These are phyloP conservation scores for Dendrocincla tyrannina DNA, from an alignment of 2,797 vertebrate species.

Conservation along the genomic window DNA sequence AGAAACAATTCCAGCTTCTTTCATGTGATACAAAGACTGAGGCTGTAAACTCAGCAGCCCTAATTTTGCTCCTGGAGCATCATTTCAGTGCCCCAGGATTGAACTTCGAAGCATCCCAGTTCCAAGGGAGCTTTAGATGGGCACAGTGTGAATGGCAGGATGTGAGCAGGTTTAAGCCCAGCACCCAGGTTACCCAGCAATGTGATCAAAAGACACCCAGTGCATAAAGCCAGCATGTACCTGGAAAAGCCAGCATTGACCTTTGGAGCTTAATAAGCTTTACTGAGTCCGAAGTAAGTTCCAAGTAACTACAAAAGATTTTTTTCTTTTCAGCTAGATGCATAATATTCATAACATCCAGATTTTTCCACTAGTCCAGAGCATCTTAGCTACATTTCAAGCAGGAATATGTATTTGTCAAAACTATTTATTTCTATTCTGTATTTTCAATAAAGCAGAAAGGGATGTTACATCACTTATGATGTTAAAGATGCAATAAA, in stretches of 20 bases:
- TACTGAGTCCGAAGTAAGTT: not conserved
- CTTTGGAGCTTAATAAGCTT: not conserved
- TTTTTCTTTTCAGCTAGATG: not conserved
- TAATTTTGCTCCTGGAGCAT: not conserved
- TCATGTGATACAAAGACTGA: not conserved
- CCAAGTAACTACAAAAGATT: not conserved
- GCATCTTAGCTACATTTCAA: not conserved
- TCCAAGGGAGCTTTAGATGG: not conserved
- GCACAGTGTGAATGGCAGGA: not conserved
- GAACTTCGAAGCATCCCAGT: not conserved
- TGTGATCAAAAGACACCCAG: not conserved
- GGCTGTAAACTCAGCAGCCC: not conserved
- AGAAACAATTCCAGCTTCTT: not conserved
- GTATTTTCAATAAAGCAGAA: constrained; percentile 32
- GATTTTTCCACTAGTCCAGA: not conserved
- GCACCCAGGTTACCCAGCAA: not conserved
- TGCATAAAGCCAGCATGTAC: not conserved
- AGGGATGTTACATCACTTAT: constrained; percentile 8
- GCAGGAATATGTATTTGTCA: not conserved
- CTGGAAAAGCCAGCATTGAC: not conserved
- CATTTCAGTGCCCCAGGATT: not conserved
- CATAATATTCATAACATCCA: not conserved
- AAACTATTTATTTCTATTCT: constrained; percentile 16
- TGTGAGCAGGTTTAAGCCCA: not conserved
- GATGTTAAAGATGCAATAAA: constrained; percentile 8